These are phyloP conservation scores for Pontoporia blainvillei DNA, from an alignment of 2,113 vertebrate genomes.

Conservation along the genomic window DNA sequence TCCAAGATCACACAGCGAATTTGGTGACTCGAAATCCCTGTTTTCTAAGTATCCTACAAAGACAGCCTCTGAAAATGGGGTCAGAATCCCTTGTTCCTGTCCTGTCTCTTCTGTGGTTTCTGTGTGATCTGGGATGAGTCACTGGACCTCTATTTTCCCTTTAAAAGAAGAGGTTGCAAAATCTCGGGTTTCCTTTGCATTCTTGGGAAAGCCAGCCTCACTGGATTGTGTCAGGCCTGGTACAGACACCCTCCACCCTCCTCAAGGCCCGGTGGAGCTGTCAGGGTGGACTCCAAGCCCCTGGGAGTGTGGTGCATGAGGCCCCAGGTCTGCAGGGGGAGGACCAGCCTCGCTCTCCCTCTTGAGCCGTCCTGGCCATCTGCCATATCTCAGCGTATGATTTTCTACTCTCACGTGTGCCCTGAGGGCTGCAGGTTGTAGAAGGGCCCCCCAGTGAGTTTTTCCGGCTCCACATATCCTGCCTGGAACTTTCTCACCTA, in stretches of 20 bases:
- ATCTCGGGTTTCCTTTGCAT: neutral
- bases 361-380: neutral
- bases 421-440: accelerated
- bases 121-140: neutral
- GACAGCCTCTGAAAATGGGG: neutral
- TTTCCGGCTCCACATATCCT: neutral
- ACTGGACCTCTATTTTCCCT: neutral
- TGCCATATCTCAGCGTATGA: accelerated
- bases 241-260: neutral
- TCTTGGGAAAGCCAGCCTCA: neutral
- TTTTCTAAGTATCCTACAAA: neutral
- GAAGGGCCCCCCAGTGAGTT: neutral
- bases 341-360: neutral
- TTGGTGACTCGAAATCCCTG: neutral
- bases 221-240: neutral
- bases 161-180: neutral
- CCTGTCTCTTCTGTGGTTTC: neutral
- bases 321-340: neutral
- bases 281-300: neutral
- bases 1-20: neutral
- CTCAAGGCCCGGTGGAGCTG: neutral
- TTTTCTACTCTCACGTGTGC: neutral
- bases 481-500: neutral
- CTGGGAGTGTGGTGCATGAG: neutral
- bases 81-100: neutral